These are phyloP conservation scores for Omphaloscelis lunosa DNA, from an alignment of 2,888 invertebrate genomes.

Conservation along the genomic window DNA sequence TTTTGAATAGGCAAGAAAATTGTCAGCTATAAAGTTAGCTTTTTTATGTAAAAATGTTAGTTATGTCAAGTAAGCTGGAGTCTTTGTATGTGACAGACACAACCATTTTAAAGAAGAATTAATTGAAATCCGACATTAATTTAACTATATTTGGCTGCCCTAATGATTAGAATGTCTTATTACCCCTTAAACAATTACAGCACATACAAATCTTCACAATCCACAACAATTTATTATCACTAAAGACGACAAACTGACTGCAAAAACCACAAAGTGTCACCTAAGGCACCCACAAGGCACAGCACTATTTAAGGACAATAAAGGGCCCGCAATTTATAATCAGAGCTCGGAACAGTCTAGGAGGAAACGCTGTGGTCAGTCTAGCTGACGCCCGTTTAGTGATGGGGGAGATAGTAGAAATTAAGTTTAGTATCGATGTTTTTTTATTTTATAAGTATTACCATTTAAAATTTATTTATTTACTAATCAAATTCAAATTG, in stretches of 20 bases:
- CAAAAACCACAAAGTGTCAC: conserved; percentile 48
- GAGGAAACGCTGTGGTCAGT: conserved; percentile 68
- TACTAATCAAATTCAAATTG: no score
- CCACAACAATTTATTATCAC: conserved; percentile 36
- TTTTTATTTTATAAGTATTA: neutral
- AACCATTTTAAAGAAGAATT: neutral
- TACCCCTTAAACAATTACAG: neutral
- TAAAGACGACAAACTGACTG: conserved; percentile 34
- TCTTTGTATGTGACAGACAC: neutral
- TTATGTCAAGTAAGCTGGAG: neutral
- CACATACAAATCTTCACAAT: conserved; percentile 30
- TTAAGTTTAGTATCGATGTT: conserved; percentile 38
- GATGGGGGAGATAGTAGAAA: conserved; percentile 11
- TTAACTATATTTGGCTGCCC: neutral
- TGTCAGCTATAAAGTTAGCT: neutral
- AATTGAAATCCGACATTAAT: neutral
- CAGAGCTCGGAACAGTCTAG: conserved; percentile 58
- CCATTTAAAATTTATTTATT: no score
- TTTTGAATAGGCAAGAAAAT: neutral
- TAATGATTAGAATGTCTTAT: neutral
- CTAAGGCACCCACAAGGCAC: conserved; percentile 52
- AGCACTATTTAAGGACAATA: conserved; percentile 66
- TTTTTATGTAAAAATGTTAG: neutral
- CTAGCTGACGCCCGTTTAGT: conserved; percentile 63
- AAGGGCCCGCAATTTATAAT: conserved; percentile 69